Conservation (phyloP, 2,113 vertebrate species). For the Actenoides lindsayi region DNA sequence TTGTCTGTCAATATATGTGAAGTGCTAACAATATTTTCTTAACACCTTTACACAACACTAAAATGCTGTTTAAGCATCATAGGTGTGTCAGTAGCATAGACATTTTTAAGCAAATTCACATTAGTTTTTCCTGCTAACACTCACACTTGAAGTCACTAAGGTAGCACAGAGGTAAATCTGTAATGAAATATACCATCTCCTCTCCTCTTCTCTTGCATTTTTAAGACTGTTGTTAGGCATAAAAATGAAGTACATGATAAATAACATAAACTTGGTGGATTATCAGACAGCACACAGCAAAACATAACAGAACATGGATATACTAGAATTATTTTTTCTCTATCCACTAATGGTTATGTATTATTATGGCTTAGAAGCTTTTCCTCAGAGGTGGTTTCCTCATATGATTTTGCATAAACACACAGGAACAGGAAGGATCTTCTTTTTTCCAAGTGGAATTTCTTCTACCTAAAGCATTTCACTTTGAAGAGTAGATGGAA, state of each 20-base stretch:
- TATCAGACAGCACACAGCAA: background rate
- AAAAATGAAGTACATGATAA: background rate
- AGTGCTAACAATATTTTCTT: slow-evolving; percentile 76
- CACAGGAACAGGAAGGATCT: background rate
- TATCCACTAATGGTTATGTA: background rate
- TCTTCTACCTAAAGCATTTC: background rate
- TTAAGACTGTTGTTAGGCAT: background rate
- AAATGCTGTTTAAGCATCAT: slow-evolving; percentile 66
- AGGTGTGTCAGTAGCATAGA: slow-evolving; percentile 59
- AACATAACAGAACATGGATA: background rate
- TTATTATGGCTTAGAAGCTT: background rate
- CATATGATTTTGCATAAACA: background rate
- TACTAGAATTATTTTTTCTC: background rate
- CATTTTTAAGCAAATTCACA: slow-evolving; percentile 72
- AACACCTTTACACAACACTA: slow-evolving; percentile 68
- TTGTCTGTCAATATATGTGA: slow-evolving; percentile 71
- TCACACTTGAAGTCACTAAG: slow-evolving; percentile 53
- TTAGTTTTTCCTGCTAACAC: slow-evolving; percentile 22
- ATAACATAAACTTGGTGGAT: background rate
- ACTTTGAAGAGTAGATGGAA: background rate
- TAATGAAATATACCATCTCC: background rate
- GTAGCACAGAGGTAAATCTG: slow-evolving; percentile 25
- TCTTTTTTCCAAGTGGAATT: background rate
- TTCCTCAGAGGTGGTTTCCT: background rate
- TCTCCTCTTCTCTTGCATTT: background rate